Evolutionary conservation across 2,797 vertebrate genomes (phyloP), one percentile per base, ranked within the genome.

Genomic region (Sebastes matsubarae): DNA sequence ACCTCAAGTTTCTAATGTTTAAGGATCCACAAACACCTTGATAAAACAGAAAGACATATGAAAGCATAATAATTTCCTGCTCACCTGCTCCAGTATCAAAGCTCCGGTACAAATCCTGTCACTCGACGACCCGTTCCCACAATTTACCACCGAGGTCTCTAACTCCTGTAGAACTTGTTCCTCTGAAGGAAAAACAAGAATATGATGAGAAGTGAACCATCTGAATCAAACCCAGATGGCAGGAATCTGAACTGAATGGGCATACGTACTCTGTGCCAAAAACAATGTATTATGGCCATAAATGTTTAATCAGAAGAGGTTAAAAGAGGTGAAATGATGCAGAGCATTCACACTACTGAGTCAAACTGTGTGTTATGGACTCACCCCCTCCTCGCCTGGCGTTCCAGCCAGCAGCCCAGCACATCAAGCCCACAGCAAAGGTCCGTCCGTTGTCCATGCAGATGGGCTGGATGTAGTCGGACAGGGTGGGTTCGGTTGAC

Each of bases 401-500:
- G 60, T 71, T 85, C 86, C 88, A 92, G 22, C 90, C 87, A 1
- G 85, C 75, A 1, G 27, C 70, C 75, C 77, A 93, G 79, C 92
- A 93, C 0, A 24, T 50, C 1, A 55, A 10, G 12, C 88, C 87
- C 29, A 36, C 36, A 1, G 68, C 1, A 27, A 90, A 84, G 68
- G 46, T 83, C 2, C 0, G 25, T 1, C 77, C 83, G 0, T 20
- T 60, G 38, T 83, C 88, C 30, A 92, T 16, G 72, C 92, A 92
- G 85, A 92, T 81, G 64, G 89, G 91, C 67, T 86, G 84, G 80
- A 93, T 82, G 76, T 86, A 80, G 70, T 81, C 0, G 3, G 70
- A 66, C 58, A 92, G 83, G 32, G 4, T 10, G 16, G 86, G 83
- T 2, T 0, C 1, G 42, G 68, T 1, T 0, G 38, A 34, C 66